Base-by-base conservation (phyloP, 2,113 vertebrate genomes). In the Corynorhinus townsendii region DNA sequence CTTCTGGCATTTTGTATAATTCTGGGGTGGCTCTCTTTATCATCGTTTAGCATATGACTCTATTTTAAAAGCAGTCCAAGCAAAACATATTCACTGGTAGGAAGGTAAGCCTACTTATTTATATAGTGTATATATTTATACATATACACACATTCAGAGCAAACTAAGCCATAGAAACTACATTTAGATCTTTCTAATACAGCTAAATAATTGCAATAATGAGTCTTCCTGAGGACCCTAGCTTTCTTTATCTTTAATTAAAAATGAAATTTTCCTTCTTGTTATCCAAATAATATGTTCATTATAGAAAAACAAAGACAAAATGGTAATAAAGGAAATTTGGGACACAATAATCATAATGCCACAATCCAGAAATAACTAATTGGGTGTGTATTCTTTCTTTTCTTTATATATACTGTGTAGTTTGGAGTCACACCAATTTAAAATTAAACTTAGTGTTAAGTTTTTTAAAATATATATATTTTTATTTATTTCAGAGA, bases 21-120 rank as follows among this genome's bases (percentile, higher is more conserved):
- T 91, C 79, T 35, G 38, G 24, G 47, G 62, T 38, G 45, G 59
- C 30, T 88, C 15, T 94, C 40, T 91, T 90, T 69, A 83, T 85
- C 73, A 64, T 33, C 2, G 2, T 80, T 94, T 91, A 94, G 38
- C 68, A 43, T 72, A 86, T 40, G 47, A 54, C 54, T 95, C 94
- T 91, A 75, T 73, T 83, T 95, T 93, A 82, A 92, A 93, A 94
- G 26, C 84, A 24, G 12, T 76, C 45, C 72, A 81, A 81, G 59
- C 45, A 93, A 93, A 96, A 85, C 47, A 3, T 19, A 76, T n/a
- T n/a, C n/a, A n/a, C n/a, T n/a, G 79, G 79, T 69, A 68, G 77
- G 54, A 92, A 81, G 71, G 30, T 24, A 28, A 79, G 40, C 30
- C 69, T 89, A 40, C 43, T 83, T 75, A 69, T 90, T 56, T 49